Conservation (phyloP, 2,888 invertebrate species). For the Gonocerus acuteangulatus region DNA sequence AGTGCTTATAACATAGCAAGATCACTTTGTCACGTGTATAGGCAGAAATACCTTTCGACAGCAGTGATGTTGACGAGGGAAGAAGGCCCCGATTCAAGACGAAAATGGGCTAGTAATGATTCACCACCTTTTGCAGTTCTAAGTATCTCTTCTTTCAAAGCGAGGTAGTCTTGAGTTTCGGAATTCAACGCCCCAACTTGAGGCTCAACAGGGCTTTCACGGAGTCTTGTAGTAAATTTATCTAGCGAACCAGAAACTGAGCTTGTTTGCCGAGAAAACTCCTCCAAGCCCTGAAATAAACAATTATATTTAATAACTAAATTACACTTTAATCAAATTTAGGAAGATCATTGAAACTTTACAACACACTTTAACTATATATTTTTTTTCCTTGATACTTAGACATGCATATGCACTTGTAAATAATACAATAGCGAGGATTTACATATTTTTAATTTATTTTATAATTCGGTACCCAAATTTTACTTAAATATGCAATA, state of each 20-base stretch:
- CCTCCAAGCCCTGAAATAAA: slow-evolving; percentile 73
- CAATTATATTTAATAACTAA: not conserved
- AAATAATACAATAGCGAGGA: no score
- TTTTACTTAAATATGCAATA: no score
- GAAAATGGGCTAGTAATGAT: slow-evolving; percentile 67
- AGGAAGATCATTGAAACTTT: no score
- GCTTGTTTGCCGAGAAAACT: slow-evolving; percentile 85
- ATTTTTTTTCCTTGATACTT: no score
- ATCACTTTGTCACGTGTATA: no score
- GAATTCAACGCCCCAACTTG: slow-evolving; percentile 78
- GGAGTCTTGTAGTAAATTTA: slow-evolving; percentile 77
- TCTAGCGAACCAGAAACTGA: slow-evolving; percentile 81
- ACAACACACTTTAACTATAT: no score
- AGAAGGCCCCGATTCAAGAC: slow-evolving; percentile 42
- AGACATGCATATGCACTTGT: no score
- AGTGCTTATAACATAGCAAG: no score
- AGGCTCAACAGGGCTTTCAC: slow-evolving; percentile 52
- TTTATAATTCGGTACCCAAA: no score
- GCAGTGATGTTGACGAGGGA: slow-evolving; percentile 77
- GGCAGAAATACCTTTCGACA: slow-evolving; percentile 87
- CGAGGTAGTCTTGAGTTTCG: slow-evolving; percentile 65
- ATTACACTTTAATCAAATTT: no score
- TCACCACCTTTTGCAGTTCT: slow-evolving; percentile 85
- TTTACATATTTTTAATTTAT: no score
- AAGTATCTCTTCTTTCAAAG: slow-evolving; percentile 75